These are phyloP conservation scores for Mythimna pallens DNA, from an alignment of 2,888 invertebrate genomes.

Conservation along the genomic window DNA sequence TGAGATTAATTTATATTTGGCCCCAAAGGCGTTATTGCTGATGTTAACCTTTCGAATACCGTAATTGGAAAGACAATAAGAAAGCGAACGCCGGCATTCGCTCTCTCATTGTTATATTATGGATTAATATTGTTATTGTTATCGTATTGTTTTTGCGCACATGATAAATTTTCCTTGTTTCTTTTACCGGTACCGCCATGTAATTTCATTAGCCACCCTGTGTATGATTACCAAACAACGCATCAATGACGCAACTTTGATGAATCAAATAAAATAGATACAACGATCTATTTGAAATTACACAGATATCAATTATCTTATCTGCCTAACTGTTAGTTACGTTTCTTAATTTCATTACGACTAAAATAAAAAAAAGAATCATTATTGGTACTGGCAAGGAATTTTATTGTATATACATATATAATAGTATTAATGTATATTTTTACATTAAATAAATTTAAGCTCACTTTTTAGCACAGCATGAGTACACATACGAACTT, in stretches of 20 bases:
- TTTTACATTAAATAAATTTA: too few species aligned
- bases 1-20: conserved; percentile 24
- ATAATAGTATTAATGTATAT: too few species aligned
- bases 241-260: background rate
- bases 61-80: too few species aligned
- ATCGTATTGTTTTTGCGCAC: background rate
- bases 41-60: background rate
- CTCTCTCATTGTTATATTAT: background rate
- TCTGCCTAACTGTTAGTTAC: too few species aligned
- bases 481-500: too few species aligned
- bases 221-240: background rate
- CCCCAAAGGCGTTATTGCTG: background rate
- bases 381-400: background rate
- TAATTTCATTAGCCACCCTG: background rate
- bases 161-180: conserved; percentile 1
- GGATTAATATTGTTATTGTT: too few species aligned
- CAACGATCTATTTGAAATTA: background rate
- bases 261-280: background rate
- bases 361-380: too few species aligned
- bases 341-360: background rate
- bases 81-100: too few species aligned
- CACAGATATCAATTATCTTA: too few species aligned
- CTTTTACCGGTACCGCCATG: background rate
- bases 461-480: too few species aligned
- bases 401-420: too few species aligned